phyloP scores from a whole-genome alignment of 2,888 invertebrate genomes.

The Dryococelus australis region DNA sequence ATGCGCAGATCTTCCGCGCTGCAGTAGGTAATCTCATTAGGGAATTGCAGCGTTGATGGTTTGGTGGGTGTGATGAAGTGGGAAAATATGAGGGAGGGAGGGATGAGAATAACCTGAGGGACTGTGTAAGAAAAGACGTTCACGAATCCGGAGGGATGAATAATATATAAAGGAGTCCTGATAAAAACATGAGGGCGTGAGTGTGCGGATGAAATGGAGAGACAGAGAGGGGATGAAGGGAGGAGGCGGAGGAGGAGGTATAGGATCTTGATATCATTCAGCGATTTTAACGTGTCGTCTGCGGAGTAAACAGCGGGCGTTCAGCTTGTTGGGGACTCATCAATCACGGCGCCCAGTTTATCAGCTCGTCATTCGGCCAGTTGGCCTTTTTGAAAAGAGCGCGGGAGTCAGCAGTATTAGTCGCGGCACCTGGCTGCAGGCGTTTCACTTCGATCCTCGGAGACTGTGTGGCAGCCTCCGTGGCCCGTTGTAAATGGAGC shows the following conservation, averaged over 20 bases:
- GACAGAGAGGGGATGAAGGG: neutral
- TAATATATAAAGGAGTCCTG: neutral
- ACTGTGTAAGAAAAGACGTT: no score
- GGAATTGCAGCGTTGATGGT: neutral
- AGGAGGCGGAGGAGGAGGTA: neutral
- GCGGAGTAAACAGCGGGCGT: neutral
- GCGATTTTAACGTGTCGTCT: neutral
- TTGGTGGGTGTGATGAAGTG: neutral
- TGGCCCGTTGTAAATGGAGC: no score
- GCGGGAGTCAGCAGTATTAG: slow-evolving; percentile 16
- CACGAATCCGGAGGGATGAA: neutral
- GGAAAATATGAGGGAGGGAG: neutral
- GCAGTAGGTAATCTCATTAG: neutral
- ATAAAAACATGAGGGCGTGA: neutral
- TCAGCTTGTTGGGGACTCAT: neutral
- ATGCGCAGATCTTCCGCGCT: no score
- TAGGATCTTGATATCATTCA: neutral
- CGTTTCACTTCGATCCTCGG: no score
- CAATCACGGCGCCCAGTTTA: neutral
- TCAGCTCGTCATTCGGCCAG: neutral
- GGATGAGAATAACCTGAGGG: no score
- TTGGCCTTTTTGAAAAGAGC: neutral
- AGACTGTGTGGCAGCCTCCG: no score
- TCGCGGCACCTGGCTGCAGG: neutral
- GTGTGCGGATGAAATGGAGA: neutral